Percentiles rank a stretch among this genome's conserved stretches.
Conservation (phyloP, 2,888 invertebrate genomes). For the Aphidius colemani region DNA sequence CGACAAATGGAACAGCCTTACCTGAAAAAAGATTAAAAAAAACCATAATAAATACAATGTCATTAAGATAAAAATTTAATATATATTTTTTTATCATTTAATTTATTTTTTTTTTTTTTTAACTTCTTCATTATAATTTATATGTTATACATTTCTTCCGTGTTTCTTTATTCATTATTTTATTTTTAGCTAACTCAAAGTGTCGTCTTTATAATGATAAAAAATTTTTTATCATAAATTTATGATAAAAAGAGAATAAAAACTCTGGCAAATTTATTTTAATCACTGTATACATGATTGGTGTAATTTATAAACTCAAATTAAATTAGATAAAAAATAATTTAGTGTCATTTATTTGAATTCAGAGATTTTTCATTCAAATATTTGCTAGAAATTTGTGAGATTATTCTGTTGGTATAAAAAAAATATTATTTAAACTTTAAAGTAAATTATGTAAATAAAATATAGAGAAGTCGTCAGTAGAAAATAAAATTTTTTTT, state of each 20-base stretch:
- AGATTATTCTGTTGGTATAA: too few species aligned
- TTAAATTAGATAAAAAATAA: too few species aligned
- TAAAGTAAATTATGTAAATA: too few species aligned
- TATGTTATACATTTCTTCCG: constrained; percentile 14
- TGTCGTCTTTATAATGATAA: constrained; percentile 1
- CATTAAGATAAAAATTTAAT: neutral
- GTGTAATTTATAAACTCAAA: too few species aligned
- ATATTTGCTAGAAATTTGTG: too few species aligned
- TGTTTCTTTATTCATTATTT: constrained; percentile 3
- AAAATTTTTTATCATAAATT: constrained; percentile 4
- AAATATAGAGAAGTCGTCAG: too few species aligned
- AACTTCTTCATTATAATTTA: constrained; percentile 1
- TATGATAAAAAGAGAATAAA: neutral
- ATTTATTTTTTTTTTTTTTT: neutral
- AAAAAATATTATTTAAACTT: too few species aligned
- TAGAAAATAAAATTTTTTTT: too few species aligned
- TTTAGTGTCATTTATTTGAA: too few species aligned
- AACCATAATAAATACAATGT: constrained; percentile 3
- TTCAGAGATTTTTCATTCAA: too few species aligned
- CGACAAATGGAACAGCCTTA: constrained; percentile 89
- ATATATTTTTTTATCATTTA: neutral
- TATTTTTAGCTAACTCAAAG: neutral
- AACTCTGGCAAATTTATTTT: too few species aligned
- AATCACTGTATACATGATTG: too few species aligned
- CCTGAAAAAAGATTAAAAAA: constrained; percentile 66